phyloP scores from a whole-genome alignment of 2,113 vertebrate genomes.

The Heliornis fulica region DNA sequence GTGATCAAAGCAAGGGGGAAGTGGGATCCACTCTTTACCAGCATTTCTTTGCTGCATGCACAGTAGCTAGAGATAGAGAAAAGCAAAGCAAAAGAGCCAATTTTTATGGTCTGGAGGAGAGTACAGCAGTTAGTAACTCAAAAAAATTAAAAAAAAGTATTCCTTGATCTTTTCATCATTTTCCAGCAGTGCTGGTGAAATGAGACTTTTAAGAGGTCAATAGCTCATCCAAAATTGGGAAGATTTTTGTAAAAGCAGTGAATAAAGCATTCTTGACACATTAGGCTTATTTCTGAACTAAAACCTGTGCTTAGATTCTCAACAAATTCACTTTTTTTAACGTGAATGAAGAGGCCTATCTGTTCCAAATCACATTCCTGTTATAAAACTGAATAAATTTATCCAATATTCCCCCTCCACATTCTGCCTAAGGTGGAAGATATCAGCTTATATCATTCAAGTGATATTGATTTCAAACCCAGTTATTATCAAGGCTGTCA shows the following conservation, averaged over 20 bases:
- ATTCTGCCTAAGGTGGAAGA: not conserved
- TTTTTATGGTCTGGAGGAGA: not conserved
- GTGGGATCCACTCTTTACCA: not conserved
- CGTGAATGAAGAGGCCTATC: not conserved
- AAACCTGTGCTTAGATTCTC: not conserved
- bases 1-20: not conserved
- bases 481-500: not conserved
- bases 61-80: not conserved
- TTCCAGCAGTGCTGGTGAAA: not conserved
- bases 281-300: not conserved
- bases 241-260: not conserved
- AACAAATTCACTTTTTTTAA: not conserved
- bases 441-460: not conserved
- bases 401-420: not conserved
- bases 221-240: not conserved
- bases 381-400: not conserved
- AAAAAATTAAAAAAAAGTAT: not conserved
- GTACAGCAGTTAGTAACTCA: not conserved
- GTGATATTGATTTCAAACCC: not conserved
- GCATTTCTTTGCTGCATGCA: not conserved
- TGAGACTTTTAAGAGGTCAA: not conserved
- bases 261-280: not conserved
- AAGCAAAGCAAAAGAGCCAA: not conserved
- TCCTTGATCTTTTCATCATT: not conserved
- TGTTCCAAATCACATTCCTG: not conserved